Percentiles rank a stretch among this genome's conserved stretches.
Conservation (phyloP, 2,797 vertebrate genomes). For the Mormyrus hasselquistii region DNA sequence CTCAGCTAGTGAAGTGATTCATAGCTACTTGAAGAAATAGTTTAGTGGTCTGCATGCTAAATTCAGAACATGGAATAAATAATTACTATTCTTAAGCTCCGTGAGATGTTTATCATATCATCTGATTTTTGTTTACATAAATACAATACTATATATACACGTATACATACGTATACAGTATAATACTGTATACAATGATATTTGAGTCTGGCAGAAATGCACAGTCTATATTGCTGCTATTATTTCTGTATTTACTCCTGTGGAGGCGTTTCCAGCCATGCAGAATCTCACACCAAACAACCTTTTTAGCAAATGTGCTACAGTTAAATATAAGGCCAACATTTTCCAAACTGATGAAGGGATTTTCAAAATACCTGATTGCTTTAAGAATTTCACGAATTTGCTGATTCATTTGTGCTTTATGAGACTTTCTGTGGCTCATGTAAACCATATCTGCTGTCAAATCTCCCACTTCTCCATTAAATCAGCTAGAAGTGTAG, state of each 20-base stretch:
- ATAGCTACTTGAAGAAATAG: not conserved
- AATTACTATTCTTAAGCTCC: not conserved
- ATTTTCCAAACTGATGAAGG: not conserved
- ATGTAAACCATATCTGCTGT: not conserved
- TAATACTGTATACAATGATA: not conserved
- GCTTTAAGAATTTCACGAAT: not conserved
- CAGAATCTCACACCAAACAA: not conserved
- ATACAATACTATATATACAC: not conserved
- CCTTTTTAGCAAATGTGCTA: not conserved
- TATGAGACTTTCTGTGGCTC: not conserved
- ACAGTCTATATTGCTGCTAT: not conserved
- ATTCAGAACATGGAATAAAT: not conserved
- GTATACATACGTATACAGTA: no score
- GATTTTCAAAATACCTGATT: not conserved
- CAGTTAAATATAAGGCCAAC: not conserved
- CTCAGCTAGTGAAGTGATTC: not conserved
- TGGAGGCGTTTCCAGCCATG: not conserved
- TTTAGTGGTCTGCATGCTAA: not conserved
- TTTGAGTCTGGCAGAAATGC: not conserved
- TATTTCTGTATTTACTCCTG: not conserved
- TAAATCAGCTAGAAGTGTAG: not conserved
- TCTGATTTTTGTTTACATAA: not conserved
- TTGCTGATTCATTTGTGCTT: not conserved
- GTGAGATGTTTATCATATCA: not conserved
- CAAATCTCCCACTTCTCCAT: not conserved